Conservation (phyloP, 2,113 vertebrate species). For the Ophiodon elongatus region DNA sequence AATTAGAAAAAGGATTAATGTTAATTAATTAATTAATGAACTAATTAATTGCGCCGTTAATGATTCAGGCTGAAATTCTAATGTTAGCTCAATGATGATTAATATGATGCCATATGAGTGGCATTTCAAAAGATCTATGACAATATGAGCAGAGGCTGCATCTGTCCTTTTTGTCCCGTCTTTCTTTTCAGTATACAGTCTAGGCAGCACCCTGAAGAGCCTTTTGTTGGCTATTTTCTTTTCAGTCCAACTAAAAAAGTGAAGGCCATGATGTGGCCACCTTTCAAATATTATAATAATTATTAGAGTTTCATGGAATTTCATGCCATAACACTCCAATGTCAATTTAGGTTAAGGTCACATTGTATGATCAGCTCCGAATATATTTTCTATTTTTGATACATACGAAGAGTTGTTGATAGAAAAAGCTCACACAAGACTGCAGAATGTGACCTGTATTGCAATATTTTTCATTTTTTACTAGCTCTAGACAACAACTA, state of each 20-base stretch:
- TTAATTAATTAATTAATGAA: no score
- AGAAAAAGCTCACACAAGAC: not conserved
- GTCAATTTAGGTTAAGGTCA: slow-evolving; percentile 6
- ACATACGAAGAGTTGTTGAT: not conserved
- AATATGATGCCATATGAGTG: not conserved
- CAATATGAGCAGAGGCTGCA: not conserved
- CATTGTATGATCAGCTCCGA: not conserved
- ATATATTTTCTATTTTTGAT: not conserved
- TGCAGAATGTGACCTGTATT: not conserved
- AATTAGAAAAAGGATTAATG: not conserved
- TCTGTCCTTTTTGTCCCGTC: not conserved
- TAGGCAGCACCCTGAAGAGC: slow-evolving; percentile 1
- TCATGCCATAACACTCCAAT: not conserved
- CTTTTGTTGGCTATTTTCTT: not conserved
- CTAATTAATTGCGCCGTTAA: not conserved
- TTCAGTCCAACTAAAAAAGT: not conserved
- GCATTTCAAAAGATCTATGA: not conserved
- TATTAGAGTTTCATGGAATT: slow-evolving; percentile 2
- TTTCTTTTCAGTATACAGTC: not conserved
- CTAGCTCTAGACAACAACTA: not conserved
- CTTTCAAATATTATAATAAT: not conserved
- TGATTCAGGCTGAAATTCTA: not conserved
- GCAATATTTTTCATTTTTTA: not conserved
- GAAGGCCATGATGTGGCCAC: not conserved
- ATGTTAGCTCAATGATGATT: not conserved